A percentile compares a stretch with the other conserved stretches of the same genome.
phyloP scores from a whole-genome alignment of 2,797 vertebrate genomes.

The Gymnocypris eckloni region DNA sequence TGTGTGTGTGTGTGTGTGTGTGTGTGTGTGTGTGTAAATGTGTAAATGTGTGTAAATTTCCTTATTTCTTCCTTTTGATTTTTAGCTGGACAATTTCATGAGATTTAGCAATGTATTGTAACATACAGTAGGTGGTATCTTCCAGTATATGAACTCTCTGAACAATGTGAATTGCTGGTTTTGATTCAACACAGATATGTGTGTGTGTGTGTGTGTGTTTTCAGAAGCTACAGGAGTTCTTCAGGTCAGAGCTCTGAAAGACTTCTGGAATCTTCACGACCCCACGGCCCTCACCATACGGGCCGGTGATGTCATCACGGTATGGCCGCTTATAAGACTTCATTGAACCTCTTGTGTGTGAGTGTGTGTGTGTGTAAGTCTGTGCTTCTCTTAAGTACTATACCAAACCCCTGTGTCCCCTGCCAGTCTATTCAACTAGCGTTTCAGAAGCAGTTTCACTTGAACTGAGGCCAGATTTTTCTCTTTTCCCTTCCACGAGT shows the following conservation, averaged over 20 bases:
- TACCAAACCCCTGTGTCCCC: neutral
- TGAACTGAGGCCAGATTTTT: neutral
- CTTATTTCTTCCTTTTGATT: neutral
- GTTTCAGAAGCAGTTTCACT: conserved; percentile 3
- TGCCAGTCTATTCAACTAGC: neutral
- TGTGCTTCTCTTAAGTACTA: neutral
- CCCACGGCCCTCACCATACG: conserved; percentile 93
- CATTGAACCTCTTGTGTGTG: neutral
- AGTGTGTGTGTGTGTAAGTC: neutral
- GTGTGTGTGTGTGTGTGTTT: conserved; percentile 22
- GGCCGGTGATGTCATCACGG: conserved; percentile 93
- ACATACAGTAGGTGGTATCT: neutral
- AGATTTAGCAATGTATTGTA: neutral
- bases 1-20: neutral
- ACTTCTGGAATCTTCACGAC: conserved; percentile 96
- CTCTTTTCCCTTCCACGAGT: neutral
- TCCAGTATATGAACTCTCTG: neutral
- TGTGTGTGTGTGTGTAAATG: neutral
- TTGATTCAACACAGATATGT: neutral
- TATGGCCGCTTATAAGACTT: conserved; percentile 62
- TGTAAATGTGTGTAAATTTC: neutral
- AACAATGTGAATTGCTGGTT: conserved; percentile 18
- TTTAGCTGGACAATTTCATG: neutral
- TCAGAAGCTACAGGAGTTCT: conserved; percentile 93
- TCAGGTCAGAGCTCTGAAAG: conserved; percentile 94